These are phyloP conservation scores for Acanthisitta chloris DNA, from an alignment of 2,113 vertebrate genomes.

Conservation along the genomic window DNA sequence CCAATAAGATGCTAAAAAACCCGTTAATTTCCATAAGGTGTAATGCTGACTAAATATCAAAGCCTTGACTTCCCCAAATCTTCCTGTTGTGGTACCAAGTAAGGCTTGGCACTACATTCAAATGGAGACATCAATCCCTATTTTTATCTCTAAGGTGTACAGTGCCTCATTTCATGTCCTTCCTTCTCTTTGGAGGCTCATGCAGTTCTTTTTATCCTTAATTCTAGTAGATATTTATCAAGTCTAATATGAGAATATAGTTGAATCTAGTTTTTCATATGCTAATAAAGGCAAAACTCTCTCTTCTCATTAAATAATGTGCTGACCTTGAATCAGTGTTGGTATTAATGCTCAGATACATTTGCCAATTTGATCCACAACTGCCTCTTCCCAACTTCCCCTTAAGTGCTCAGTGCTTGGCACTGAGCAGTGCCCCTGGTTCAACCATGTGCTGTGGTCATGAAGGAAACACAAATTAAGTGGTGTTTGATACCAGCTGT, in stretches of 20 bases:
- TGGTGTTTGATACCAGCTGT: background rate
- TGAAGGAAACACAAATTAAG: background rate
- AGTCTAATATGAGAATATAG: background rate
- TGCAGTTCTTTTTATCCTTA: background rate
- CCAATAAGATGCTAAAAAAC: background rate
- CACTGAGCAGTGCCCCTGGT: background rate
- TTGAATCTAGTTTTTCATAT: background rate
- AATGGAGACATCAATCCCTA: background rate
- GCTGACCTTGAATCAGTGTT: background rate
- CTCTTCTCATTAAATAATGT: background rate
- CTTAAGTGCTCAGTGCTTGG: background rate
- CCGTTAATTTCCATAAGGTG: background rate
- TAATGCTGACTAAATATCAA: background rate
- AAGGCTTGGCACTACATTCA: background rate
- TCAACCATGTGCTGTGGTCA: fast-evolving
- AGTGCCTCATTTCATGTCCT: background rate
- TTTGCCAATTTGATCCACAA: background rate
- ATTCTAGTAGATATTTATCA: background rate
- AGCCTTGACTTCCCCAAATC: background rate
- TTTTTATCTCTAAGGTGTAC: background rate
- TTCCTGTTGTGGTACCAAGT: background rate
- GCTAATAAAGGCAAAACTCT: background rate
- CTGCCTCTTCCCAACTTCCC: background rate
- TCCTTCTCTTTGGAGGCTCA: background rate
- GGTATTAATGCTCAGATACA: background rate